phyloP scores from a whole-genome alignment of 2,888 invertebrate species.

The Heliconius charithonia region DNA sequence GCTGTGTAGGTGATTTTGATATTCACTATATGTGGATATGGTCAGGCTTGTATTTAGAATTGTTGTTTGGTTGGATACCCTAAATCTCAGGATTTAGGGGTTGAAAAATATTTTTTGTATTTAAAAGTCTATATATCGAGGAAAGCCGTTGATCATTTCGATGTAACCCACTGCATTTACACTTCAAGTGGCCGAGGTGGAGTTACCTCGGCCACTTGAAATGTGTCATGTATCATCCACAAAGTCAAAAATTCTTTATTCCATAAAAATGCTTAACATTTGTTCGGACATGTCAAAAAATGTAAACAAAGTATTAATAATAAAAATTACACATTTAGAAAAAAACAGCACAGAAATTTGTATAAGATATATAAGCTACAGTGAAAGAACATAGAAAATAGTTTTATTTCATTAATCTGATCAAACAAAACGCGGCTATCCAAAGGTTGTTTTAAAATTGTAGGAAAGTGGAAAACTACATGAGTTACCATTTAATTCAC shows the following conservation, averaged over 20 bases:
- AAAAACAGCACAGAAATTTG: not conserved
- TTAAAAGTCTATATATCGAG: not conserved
- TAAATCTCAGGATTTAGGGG: not conserved
- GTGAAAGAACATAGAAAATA: no score
- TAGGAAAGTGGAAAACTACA: not conserved
- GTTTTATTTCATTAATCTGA: no score
- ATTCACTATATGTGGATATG: not conserved
- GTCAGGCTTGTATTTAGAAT: not conserved
- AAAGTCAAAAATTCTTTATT: no score
- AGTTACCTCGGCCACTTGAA: not conserved
- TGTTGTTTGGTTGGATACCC: not conserved
- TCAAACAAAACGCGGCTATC: not conserved
- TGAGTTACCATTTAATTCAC: no score
- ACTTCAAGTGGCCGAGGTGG: no score
- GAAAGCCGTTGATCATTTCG: no score
- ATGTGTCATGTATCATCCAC: not conserved
- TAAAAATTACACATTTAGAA: no score
- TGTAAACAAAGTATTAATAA: no score
- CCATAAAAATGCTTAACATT: no score
- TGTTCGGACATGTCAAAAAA: no score
- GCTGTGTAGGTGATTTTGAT: slow-evolving; percentile 10
- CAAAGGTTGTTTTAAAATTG: not conserved
- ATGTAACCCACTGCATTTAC: not conserved
- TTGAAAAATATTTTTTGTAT: not conserved
- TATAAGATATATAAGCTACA: no score